A percentile compares a stretch with the other conserved stretches of the same genome.
phyloP scores from a whole-genome alignment of 2,797 vertebrate genomes.

The Perodicticus potto region DNA sequence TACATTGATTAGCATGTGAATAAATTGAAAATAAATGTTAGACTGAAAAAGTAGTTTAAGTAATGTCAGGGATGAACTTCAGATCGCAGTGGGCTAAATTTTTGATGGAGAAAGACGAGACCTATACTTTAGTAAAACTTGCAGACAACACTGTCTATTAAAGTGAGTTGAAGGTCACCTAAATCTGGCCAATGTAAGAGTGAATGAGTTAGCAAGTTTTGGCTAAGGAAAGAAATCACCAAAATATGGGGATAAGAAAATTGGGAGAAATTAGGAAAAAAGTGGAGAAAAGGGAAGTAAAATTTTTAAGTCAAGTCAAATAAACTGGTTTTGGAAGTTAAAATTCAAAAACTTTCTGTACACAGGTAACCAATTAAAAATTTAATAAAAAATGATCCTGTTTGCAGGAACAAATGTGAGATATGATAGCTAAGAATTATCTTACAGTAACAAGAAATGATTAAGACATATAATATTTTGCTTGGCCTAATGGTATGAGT shows the following conservation, averaged over 20 bases:
- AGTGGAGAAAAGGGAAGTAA: neutral
- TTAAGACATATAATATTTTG: neutral
- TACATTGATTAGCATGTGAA: neutral
- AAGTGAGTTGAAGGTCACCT: neutral
- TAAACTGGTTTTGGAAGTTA: neutral
- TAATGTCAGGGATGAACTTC: neutral
- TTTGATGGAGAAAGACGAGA: neutral
- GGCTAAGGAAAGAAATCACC: neutral
- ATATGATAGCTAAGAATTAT: neutral
- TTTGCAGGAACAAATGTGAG: neutral
- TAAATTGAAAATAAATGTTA: conserved; percentile 47
- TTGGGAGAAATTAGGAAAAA: neutral
- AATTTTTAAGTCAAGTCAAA: neutral
- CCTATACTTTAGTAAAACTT: neutral
- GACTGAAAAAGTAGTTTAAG: neutral
- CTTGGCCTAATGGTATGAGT: neutral
- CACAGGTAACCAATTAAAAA: neutral
- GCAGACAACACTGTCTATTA: neutral
- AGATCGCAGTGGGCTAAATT: neutral
- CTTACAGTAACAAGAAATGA: conserved; percentile 29
- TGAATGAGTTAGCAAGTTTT: neutral
- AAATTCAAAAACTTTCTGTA: neutral
- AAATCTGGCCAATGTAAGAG: neutral
- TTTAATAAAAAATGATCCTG: neutral
- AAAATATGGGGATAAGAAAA: neutral